These are phyloP conservation scores for Diprion similis DNA, from an alignment of 1,140 invertebrate species.

Conservation along the genomic window DNA sequence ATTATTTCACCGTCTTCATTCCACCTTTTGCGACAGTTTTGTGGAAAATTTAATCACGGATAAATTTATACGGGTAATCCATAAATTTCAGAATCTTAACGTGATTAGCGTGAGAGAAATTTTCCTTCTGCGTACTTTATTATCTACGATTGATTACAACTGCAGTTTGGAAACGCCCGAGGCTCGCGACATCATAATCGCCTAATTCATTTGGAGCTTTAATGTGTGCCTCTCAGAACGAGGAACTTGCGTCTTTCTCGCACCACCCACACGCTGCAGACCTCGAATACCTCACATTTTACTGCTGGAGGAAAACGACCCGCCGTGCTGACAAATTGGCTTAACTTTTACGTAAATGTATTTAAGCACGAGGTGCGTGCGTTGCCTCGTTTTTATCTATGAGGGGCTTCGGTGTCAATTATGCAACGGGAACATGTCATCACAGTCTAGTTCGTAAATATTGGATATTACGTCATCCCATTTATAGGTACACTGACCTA, in stretches of 20 bases:
- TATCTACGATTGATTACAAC: too few species aligned
- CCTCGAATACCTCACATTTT: neutral
- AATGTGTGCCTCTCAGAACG: neutral
- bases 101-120: too few species aligned
- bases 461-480: too few species aligned
- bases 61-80: too few species aligned
- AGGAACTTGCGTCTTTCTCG: constrained; percentile 7
- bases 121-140: too few species aligned
- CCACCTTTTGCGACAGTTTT: too few species aligned
- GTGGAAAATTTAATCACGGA: too few species aligned
- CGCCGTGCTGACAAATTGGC: constrained; percentile 31
- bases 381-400: constrained; percentile 25
- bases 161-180: neutral
- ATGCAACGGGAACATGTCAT: constrained; percentile 21
- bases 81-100: too few species aligned
- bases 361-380: constrained; percentile 31
- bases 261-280: neutral
- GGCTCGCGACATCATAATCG: neutral
- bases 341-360: constrained; percentile 47
- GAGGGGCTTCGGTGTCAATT: constrained; percentile 32
- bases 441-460: too few species aligned
- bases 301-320: neutral
- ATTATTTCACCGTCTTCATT: too few species aligned
- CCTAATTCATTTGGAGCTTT: neutral
- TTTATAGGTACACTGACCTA: too few species aligned